These are phyloP conservation scores for Tenthredo notha DNA, from an alignment of 2,888 invertebrate species.

Conservation along the genomic window DNA sequence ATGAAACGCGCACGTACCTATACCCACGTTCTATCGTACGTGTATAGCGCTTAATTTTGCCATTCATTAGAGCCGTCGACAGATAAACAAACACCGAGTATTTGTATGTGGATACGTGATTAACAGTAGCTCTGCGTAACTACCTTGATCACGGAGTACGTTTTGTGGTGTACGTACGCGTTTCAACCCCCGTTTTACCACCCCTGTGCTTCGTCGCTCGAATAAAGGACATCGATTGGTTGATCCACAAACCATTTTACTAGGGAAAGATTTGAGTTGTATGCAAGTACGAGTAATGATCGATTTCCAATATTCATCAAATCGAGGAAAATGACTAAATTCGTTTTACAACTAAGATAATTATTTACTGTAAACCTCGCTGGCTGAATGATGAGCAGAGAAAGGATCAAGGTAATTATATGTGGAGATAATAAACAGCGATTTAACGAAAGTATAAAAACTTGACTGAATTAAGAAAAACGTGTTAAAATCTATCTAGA, in stretches of 20 bases:
- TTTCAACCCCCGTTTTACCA: constrained; percentile 40
- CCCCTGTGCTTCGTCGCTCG: constrained; percentile 57
- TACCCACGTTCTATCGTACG: background rate
- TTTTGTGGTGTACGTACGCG: constrained; percentile 43
- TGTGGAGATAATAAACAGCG: background rate
- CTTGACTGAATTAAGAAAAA: constrained; percentile 4
- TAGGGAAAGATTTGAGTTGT: constrained; percentile 13
- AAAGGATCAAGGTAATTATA: background rate
- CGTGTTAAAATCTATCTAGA: background rate
- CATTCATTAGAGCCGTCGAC: constrained; percentile 73
- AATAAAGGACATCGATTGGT: constrained; percentile 70
- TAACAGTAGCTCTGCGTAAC: constrained; percentile 72
- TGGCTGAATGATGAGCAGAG: background rate
- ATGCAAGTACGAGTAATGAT: background rate
- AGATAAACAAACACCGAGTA: constrained; percentile 71
- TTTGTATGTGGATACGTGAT: constrained; percentile 73
- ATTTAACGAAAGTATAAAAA: background rate
- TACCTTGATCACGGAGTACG: constrained; percentile 63
- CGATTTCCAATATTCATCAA: background rate
- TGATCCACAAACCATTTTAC: constrained; percentile 36
- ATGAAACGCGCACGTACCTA: constrained; percentile 57
- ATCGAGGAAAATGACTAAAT: background rate
- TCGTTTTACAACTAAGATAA: background rate
- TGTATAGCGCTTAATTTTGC: constrained; percentile 67
- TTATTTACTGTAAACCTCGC: background rate